These are phyloP conservation scores for Tamandua tetradactyla DNA, from an alignment of 2,797 vertebrate genomes.

Conservation along the genomic window DNA sequence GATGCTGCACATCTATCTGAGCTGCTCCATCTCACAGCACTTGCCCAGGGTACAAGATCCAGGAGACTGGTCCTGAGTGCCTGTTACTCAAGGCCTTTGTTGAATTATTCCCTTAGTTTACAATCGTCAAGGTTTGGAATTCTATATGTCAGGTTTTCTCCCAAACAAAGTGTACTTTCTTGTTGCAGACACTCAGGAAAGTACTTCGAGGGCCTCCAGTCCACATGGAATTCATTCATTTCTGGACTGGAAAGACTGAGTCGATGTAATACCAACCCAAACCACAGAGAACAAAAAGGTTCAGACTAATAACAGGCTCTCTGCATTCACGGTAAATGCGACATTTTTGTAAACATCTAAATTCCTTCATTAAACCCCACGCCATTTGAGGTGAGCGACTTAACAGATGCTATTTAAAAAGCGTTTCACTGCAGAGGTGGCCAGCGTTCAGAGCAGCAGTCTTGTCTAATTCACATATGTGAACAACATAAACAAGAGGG, in stretches of 20 bases:
- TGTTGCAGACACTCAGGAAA: neutral
- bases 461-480: neutral
- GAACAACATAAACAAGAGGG: neutral
- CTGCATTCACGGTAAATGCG: constrained; percentile 9
- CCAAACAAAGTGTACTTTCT: constrained; percentile 25
- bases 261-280: neutral
- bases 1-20: accelerated
- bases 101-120: neutral
- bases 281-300: constrained; percentile 51
- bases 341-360: constrained; percentile 45
- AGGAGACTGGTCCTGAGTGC: neutral
- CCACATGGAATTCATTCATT: constrained; percentile 55
- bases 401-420: constrained; percentile 30
- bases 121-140: neutral
- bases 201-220: neutral
- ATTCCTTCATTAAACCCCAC: constrained; percentile 40
- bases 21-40: accelerated
- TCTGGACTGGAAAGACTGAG: constrained; percentile 45
- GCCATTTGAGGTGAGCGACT: constrained; percentile 22
- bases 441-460: neutral
- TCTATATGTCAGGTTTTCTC: neutral
- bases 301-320: constrained; percentile 44
- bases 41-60: accelerated
- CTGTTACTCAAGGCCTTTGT: neutral
- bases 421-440: neutral